Conservation (phyloP, 2,888 invertebrate genomes). For the Corbicula japonica region DNA sequence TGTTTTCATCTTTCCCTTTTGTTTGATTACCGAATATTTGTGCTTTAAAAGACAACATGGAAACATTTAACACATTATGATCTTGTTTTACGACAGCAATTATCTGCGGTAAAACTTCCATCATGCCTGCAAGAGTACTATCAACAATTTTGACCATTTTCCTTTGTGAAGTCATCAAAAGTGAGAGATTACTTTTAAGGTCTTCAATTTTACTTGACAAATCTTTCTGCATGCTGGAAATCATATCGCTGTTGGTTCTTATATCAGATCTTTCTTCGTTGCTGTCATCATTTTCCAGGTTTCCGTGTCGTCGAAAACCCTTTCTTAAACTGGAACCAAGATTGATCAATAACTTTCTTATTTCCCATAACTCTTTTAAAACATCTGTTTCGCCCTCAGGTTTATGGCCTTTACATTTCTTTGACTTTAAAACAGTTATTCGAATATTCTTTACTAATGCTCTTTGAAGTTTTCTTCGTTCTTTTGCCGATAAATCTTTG, state of each 20-base stretch:
- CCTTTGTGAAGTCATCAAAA: constrained; percentile 31
- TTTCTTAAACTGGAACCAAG: neutral
- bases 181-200: constrained; percentile 12
- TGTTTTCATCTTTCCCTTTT: too few species aligned
- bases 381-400: neutral
- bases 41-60: too few species aligned
- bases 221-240: constrained; percentile 31
- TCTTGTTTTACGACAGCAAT: constrained; percentile 10
- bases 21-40: too few species aligned
- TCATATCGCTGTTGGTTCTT: constrained; percentile 38
- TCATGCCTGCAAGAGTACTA: neutral
- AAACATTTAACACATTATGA: too few species aligned
- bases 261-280: constrained; percentile 44
- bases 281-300: constrained; percentile 27
- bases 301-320: neutral
- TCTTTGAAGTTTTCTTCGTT: too few species aligned
- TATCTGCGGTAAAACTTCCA: constrained; percentile 15
- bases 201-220: constrained; percentile 31
- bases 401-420: too few species aligned
- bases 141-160: constrained; percentile 12
- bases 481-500: too few species aligned
- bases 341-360: neutral
- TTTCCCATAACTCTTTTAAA: neutral
- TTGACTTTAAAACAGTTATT: too few species aligned
- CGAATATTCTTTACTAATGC: too few species aligned